phyloP scores from a whole-genome alignment of 2,797 vertebrate genomes.

The Spea hammondii region DNA sequence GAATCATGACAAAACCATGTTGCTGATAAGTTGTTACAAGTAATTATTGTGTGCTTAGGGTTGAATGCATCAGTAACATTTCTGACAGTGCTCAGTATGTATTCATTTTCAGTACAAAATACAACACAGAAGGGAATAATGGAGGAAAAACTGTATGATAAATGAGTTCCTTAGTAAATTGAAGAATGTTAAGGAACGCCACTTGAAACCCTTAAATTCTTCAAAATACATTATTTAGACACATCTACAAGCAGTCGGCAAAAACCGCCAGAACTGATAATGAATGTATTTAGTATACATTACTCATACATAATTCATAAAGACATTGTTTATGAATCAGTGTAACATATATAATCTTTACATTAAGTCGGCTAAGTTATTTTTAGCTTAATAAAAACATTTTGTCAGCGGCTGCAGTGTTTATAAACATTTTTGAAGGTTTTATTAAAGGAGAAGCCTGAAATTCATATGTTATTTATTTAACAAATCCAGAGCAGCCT shows the following conservation, averaged over 20 bases:
- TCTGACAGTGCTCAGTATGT: conserved; percentile 47
- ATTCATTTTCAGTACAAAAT: conserved; percentile 39
- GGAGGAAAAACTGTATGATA: conserved; percentile 34
- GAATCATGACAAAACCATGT: conserved; percentile 63
- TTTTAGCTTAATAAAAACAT: conserved; percentile 54
- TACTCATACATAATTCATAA: conserved; percentile 47
- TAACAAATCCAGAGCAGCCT: conserved; percentile 46
- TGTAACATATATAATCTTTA: conserved; percentile 47
- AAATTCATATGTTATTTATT: conserved; percentile 50
- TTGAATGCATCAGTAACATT: conserved; percentile 60
- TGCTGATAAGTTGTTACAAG: conserved; percentile 64
- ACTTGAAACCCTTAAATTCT: conserved; percentile 49
- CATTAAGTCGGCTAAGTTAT: conserved; percentile 44
- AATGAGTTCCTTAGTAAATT: conserved; percentile 41
- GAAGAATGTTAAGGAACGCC: conserved; percentile 40
- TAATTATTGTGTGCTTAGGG: conserved; percentile 53
- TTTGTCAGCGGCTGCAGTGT: conserved; percentile 44
- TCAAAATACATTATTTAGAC: conserved; percentile 46
- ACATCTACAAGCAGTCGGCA: conserved; percentile 19
- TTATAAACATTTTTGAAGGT: conserved; percentile 47
- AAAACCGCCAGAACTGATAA: conserved; percentile 32
- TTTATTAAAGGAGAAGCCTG: conserved; percentile 47
- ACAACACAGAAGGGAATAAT: conserved; percentile 43
- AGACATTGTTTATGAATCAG: conserved; percentile 48
- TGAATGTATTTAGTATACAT: conserved; percentile 39